phyloP scores from a whole-genome alignment of 2,888 invertebrate species.

The Nomada fucata region DNA sequence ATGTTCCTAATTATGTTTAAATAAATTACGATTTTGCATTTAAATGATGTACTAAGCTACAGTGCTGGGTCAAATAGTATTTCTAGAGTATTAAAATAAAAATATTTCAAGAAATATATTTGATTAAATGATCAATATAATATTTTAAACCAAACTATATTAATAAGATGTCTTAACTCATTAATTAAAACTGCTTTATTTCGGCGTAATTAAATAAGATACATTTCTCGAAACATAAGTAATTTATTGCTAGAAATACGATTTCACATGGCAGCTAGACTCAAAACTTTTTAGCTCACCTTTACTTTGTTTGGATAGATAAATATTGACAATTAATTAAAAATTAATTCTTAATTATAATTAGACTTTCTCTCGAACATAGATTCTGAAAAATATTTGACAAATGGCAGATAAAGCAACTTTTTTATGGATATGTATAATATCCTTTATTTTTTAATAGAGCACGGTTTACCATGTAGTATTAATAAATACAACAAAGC shows the following conservation, averaged over 20 bases:
- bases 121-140: constrained; percentile 11
- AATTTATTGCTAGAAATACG: constrained; percentile 30
- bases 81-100: constrained; percentile 11
- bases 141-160: not conserved
- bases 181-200: not conserved
- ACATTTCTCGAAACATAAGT: constrained; percentile 28
- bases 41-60: constrained; percentile 33
- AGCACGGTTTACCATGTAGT: constrained; percentile 10
- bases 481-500: constrained; percentile 38
- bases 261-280: constrained; percentile 40
- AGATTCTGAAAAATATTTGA: constrained; percentile 15
- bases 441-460: constrained; percentile 8
- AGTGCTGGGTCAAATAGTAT: constrained; percentile 22
- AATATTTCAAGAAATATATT: constrained; percentile 34
- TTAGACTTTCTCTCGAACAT: constrained; percentile 7
- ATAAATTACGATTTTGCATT: constrained; percentile 38
- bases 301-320: constrained; percentile 18
- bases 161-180: not conserved
- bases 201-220: constrained; percentile 5
- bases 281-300: constrained; percentile 15
- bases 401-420: constrained; percentile 17
- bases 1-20: constrained; percentile 6
- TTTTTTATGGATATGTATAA: constrained; percentile 23
- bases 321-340: constrained; percentile 2
- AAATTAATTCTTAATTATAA: constrained; percentile 26